Conservation (phyloP, 2,113 vertebrate genomes). For the Beaufortia kweichowensis region DNA sequence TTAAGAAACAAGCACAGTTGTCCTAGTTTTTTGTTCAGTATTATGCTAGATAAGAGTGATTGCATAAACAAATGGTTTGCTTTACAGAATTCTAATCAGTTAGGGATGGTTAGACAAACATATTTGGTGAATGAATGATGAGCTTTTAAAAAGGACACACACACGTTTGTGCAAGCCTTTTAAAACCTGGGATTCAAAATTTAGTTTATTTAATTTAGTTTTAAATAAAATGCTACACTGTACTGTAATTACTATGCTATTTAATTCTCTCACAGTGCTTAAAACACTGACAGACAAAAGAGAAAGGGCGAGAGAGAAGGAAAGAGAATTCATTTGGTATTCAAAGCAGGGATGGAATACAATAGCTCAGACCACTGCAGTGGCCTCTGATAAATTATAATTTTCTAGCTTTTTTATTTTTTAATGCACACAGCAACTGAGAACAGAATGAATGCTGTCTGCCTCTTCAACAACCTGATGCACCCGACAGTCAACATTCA, state of each 20-base stretch:
- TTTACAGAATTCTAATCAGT: neutral
- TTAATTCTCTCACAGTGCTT: neutral
- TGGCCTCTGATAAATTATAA: neutral
- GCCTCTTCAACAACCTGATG: neutral
- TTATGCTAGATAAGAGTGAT: neutral
- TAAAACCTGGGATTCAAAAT: neutral
- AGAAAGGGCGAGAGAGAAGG: neutral
- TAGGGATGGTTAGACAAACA: neutral
- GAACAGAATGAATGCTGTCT: neutral
- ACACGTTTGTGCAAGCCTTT: neutral
- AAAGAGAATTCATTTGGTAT: slow-evolving; percentile 7
- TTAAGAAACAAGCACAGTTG: neutral
- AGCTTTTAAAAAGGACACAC: neutral
- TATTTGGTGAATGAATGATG: neutral
- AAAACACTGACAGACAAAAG: neutral
- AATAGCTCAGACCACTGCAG: neutral
- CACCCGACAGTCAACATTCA: neutral
- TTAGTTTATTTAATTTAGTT: slow-evolving; percentile 14
- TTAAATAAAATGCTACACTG: neutral
- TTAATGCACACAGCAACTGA: neutral
- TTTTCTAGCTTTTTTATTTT: neutral
- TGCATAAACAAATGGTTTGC: slow-evolving; percentile 13
- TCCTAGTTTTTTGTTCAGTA: neutral
- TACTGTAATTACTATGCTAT: slow-evolving; percentile 6
- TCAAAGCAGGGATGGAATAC: slow-evolving; percentile 8